Evolutionary conservation across 2,113 vertebrate genomes (phyloP).

Genomic region (Caloenas nicobarica): DNA sequence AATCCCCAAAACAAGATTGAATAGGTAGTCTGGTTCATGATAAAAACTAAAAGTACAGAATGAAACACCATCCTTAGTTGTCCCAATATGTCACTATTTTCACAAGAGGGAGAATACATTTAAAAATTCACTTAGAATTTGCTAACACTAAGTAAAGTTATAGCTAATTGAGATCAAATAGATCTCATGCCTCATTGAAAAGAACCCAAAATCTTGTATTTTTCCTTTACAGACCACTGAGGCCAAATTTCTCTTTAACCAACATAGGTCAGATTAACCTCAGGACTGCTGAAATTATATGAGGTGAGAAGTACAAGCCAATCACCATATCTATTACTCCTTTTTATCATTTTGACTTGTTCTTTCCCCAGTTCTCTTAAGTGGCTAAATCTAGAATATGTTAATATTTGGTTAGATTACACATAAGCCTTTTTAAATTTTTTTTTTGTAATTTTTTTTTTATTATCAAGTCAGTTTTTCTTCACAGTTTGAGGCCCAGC

Average conservation of each 20-base stretch:
- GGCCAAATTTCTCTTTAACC: neutral
- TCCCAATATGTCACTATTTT: neutral
- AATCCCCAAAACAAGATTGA: neutral
- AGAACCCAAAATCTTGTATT: rapidly evolving
- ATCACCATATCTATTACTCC: rapidly evolving
- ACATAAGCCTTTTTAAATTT: neutral
- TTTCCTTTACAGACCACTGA: neutral
- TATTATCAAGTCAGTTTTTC: neutral
- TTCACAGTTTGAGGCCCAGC: neutral
- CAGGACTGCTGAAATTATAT: neutral
- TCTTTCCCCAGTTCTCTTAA: neutral
- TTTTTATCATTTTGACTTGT: neutral
- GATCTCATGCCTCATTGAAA: neutral
- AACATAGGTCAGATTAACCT: neutral
- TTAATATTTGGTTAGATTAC: neutral
- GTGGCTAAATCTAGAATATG: neutral
- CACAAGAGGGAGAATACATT: neutral
- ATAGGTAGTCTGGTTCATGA: neutral
- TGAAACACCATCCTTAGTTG: neutral
- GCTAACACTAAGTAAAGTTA: neutral
- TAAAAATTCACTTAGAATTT: neutral
- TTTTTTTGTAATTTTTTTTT: neutral
- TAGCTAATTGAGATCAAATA: neutral
- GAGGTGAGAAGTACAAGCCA: neutral
- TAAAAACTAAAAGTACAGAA: neutral